Conservation (phyloP, 2,888 invertebrate genomes). For the Eurytoma adleriae region DNA sequence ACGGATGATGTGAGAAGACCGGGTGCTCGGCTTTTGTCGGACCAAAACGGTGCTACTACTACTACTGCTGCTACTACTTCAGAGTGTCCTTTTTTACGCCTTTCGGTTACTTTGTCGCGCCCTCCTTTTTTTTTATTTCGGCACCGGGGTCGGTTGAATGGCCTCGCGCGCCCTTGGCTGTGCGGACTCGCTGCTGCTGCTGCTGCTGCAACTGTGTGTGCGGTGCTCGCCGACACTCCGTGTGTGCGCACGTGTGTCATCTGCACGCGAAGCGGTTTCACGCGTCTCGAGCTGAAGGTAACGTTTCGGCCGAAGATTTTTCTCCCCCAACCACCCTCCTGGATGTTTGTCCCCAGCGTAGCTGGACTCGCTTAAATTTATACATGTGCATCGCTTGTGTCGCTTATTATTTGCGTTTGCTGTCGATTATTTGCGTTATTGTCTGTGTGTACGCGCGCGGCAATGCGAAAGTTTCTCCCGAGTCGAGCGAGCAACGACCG, state of each 20-base stretch:
- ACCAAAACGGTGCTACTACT: neutral
- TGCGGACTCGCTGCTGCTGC: neutral
- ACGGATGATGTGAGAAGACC: neutral
- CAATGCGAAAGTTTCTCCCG: neutral
- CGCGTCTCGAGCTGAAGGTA: slow-evolving; percentile 24
- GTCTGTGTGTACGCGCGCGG: neutral
- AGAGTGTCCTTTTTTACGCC: too few relatives aligned
- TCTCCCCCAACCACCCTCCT: neutral
- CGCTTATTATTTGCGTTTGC: neutral
- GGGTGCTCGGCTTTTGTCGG: neutral
- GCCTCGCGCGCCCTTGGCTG: too few relatives aligned
- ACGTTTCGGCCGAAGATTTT: slow-evolving; percentile 1
- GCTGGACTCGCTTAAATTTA: neutral
- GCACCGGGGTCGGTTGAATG: too few relatives aligned
- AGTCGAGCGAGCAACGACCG: neutral
- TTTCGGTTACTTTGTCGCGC: too few relatives aligned
- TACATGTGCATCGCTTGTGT: slow-evolving; percentile 32
- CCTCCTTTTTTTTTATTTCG: too few relatives aligned
- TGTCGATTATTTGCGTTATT: neutral
- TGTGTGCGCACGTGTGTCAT: neutral
- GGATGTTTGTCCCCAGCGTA: neutral
- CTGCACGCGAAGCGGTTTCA: neutral
- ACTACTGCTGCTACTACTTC: neutral
- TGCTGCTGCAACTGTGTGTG: slow-evolving; percentile 15
- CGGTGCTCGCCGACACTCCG: slow-evolving; percentile 16